Base-by-base conservation (phyloP, 92 coral and sea anemone species). In the Bergia sp. region DNA sequence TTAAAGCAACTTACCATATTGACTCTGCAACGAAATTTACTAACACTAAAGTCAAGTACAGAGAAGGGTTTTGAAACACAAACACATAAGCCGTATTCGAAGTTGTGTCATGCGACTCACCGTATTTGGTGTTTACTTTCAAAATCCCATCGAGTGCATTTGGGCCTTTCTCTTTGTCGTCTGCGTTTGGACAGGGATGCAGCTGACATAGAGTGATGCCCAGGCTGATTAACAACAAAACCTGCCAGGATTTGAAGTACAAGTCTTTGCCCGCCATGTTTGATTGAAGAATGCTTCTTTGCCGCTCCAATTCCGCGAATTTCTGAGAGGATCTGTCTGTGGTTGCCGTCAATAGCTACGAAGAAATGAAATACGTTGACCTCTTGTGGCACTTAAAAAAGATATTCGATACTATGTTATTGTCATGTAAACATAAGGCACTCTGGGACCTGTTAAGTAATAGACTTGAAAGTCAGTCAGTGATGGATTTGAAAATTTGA, bases 141-240 rank as follows among this genome's bases (percentile, higher is more conserved):
- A 58, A 81, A 57, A 81, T 81, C 55, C 39, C 72, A 16, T 81
- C 73, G 29, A 57, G 61, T n/a, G 85, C 85, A 53, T 61, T 40
- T 2, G 36, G 15, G 37, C 16, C 36, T 61, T 61, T 16, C 42
- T 16, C 49, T 18, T 21, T 65, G 36, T 16, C 50, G 12, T 61
- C 47, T 5, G 45, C 85, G 37, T 40, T 42, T 9, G 73, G 37
- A 1, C 85, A 81, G 13, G 73, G 50, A 81, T 58, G 85, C 1
- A 49, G 16, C 50, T 37, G 38, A 23, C 49, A 81, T 12, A 41
- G 6, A 37, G 85, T 23, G 43, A 61, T 40, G 9, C 45, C 5
- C 9, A 39, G 45, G 45, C 15, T 41, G 53, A 81, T 6, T 0
- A 58, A 37, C 38, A 81, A 6, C 47, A 58, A 61, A 38, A 61